phyloP scores from a whole-genome alignment of 2,888 invertebrate genomes.

The Azorinus chamasolen region DNA sequence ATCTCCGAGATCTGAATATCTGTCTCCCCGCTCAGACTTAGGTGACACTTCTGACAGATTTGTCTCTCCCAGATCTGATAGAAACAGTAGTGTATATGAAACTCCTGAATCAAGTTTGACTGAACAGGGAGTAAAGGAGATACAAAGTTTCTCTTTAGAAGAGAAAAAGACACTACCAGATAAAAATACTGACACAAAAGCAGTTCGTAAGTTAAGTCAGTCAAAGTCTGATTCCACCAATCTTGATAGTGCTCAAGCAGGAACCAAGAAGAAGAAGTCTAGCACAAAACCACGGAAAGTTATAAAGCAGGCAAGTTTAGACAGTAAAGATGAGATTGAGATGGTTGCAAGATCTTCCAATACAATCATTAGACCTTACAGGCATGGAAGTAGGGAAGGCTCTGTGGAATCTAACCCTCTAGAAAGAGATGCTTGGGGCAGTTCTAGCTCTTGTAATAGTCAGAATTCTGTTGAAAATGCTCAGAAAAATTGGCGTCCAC shows the following conservation, averaged over 20 bases:
- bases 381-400: slow-evolving; percentile 53
- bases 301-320: slow-evolving; percentile 41
- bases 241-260: slow-evolving; percentile 33
- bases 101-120: slow-evolving; percentile 74
- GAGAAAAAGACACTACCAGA: slow-evolving; percentile 20
- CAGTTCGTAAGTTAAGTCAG: slow-evolving; percentile 12
- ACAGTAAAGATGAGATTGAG: slow-evolving; percentile 35
- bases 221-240: slow-evolving; percentile 36
- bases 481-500: slow-evolving; percentile 64
- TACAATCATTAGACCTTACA: slow-evolving; percentile 55
- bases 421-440: slow-evolving; percentile 64
- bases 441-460: slow-evolving; percentile 59
- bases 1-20: slow-evolving; percentile 50
- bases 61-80: slow-evolving; percentile 43
- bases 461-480: slow-evolving; percentile 42
- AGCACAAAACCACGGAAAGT: slow-evolving; percentile 50
- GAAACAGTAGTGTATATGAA: slow-evolving; percentile 76
- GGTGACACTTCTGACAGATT: slow-evolving; percentile 47
- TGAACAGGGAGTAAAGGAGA: slow-evolving; percentile 44
- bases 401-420: slow-evolving; percentile 58
- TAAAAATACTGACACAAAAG: slow-evolving; percentile 8
- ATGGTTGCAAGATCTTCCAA: slow-evolving; percentile 40
- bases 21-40: slow-evolving; percentile 52
- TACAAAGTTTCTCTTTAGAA: slow-evolving; percentile 4
- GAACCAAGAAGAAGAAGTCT: slow-evolving; percentile 50